Evolutionary conservation across 2,113 vertebrate genomes (phyloP), one percentile per base, ranked within the genome.

Genomic region (Lagopus leucura): DNA sequence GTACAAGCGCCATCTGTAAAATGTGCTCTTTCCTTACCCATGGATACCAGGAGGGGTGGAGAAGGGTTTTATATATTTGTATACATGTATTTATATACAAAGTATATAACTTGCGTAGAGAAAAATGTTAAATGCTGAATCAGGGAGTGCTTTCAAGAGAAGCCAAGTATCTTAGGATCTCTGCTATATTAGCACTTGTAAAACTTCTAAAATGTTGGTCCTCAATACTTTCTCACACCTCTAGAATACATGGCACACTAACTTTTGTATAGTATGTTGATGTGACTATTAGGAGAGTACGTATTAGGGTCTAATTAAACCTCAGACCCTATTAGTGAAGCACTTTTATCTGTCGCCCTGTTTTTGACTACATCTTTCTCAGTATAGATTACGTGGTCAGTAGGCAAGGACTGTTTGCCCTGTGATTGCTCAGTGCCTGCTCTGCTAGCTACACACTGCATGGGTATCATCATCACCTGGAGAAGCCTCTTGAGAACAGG

Each of bases 31-130:
- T 82, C 60, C 43, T 92, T 61, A 47, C 38, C 24, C 32, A 11
- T 27, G 30, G n/a, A 21, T 45, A 24, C 8, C 1, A 1, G 0
- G 4, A 48, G 24, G 13, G 15, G 36, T 42, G 15, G 22, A 25
- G 12, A 82, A 3, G 5, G 3, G 2, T 8, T 74, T 42, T 42
- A 45, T 32, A 17, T 28, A 6, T 63, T 77, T 63, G 9, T 73
- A 38, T 14, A 38, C 18, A 66, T 19, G 13, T 55, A 55, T 30
- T 43, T 77, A 21, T 25, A 45, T 64, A 19, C 27, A 73, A 78
- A 82, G 55, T 61, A 21, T 36, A 6, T 61, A 38, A 63, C 15
- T 43, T 66, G 48, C 3, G 25, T 45, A 28, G 61, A 67, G 32
- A 34, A 69, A 82, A 71, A 71, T 30, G 13, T 45, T 69, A 32